Conservation (phyloP, 2,888 invertebrate genomes). For the Ptychoptera albimana region DNA sequence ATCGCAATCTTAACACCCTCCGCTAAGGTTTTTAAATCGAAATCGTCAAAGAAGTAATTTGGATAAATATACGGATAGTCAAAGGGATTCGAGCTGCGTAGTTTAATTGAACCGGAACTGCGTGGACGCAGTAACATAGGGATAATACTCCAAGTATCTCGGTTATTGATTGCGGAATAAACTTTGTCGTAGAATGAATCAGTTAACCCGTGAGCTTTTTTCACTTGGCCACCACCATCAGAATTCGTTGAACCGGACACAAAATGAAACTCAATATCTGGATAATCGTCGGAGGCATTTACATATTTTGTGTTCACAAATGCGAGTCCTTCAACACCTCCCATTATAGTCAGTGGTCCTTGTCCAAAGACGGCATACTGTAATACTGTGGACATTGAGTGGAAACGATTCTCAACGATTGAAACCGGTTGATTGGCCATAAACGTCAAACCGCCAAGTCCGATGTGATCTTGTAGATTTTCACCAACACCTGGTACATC, state of each 20-base stretch:
- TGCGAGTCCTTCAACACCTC: constrained; percentile 78
- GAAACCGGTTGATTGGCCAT: constrained; percentile 62
- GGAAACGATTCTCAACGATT: constrained; percentile 61
- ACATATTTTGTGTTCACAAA: constrained; percentile 78
- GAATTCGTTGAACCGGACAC: constrained; percentile 76
- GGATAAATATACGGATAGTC: constrained; percentile 83
- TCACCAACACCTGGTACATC: constrained; percentile 62
- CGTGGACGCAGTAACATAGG: constrained; percentile 72
- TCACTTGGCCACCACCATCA: constrained; percentile 66
- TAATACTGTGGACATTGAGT: constrained; percentile 62
- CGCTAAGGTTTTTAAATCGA: constrained; percentile 62
- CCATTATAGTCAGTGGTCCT: constrained; percentile 72
- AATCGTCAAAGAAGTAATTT: constrained; percentile 71
- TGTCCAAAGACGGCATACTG: constrained; percentile 71
- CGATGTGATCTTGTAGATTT: constrained; percentile 82
- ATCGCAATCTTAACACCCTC: constrained; percentile 77
- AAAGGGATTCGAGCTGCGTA: constrained; percentile 70
- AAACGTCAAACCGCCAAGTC: constrained; percentile 71
- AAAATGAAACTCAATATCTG: constrained; percentile 82
- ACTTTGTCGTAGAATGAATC: constrained; percentile 58
- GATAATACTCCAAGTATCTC: constrained; percentile 69
- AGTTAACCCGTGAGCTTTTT: constrained; percentile 62
- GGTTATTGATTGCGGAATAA: constrained; percentile 56
- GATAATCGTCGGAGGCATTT: constrained; percentile 64
- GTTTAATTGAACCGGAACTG: constrained; percentile 65